Conservation (phyloP, 2,113 vertebrate genomes). For the Microcebus ravelobensis region DNA sequence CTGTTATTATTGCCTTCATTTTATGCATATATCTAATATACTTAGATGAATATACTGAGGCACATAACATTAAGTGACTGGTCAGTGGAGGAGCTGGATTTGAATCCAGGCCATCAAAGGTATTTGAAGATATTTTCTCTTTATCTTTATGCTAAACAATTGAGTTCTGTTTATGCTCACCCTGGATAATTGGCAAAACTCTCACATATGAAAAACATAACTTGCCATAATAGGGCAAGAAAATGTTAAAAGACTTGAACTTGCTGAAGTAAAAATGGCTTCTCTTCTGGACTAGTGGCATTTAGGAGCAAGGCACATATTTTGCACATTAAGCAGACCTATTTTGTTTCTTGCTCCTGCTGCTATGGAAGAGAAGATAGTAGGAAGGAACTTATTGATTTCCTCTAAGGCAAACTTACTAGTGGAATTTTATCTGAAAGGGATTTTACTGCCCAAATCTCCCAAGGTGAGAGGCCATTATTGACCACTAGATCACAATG, state of each 20-base stretch:
- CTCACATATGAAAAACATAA: background rate
- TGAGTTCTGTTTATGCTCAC: background rate
- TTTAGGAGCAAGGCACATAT: background rate
- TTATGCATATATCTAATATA: background rate
- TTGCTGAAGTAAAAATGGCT: background rate
- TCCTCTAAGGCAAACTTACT: slow-evolving; percentile 13
- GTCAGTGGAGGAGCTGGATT: background rate
- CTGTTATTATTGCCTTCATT: background rate
- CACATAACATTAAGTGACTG: background rate
- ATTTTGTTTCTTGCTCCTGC: slow-evolving; percentile 34
- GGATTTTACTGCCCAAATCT: slow-evolving; percentile 16
- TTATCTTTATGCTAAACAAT: background rate
- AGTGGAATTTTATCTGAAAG: slow-evolving; percentile 17
- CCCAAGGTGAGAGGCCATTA: background rate
- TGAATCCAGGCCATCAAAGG: background rate
- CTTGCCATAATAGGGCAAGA: background rate
- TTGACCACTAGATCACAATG: background rate
- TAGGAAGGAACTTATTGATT: slow-evolving; percentile 50
- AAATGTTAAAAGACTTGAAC: background rate
- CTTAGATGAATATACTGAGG: background rate
- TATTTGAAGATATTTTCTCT: background rate
- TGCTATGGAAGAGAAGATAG: slow-evolving; percentile 36
- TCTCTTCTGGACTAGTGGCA: background rate
- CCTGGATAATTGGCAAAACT: background rate
- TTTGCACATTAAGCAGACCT: background rate